A percentile compares a stretch with the other conserved stretches of the same genome.
These are phyloP conservation scores for Enteromius viviparus DNA, from an alignment of 2,797 vertebrate genomes.

Conservation along the genomic window DNA sequence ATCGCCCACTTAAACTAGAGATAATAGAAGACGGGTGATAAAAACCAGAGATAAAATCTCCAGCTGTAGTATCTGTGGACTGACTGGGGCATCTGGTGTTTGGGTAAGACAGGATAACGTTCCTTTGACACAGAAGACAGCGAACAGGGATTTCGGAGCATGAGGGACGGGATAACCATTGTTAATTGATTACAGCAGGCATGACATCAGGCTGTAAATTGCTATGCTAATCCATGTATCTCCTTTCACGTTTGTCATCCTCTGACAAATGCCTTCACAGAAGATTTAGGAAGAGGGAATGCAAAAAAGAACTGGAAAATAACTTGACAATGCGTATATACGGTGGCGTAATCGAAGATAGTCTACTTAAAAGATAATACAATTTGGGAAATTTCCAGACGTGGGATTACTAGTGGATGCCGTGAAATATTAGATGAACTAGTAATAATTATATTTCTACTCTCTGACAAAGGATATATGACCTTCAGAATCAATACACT, in stretches of 20 bases:
- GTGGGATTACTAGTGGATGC: not conserved
- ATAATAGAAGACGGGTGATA: not conserved
- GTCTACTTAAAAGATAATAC: conserved; percentile 5
- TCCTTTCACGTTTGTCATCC: conserved; percentile 48
- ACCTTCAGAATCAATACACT: conserved; percentile 3
- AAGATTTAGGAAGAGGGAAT: conserved; percentile 16
- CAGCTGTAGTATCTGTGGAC: conserved; percentile 31
- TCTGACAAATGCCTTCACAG: conserved; percentile 49
- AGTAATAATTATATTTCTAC: not conserved
- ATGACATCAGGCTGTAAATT: conserved; percentile 47
- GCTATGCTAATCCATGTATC: conserved; percentile 58
- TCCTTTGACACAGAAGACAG: conserved; percentile 32
- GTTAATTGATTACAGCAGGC: conserved; percentile 54
- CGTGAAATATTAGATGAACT: conserved; percentile 13
- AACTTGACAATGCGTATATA: conserved; percentile 10
- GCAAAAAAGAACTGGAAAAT: conserved; percentile 26
- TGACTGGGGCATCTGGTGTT: conserved; percentile 40
- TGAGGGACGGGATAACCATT: conserved; percentile 29
- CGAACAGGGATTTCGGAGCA: conserved; percentile 31
- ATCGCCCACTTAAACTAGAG: conserved; percentile 1
- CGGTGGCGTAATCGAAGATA: not conserved
- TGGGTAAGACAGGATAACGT: conserved; percentile 40
- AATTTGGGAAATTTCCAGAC: not conserved
- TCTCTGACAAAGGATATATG: not conserved
- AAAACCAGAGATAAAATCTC: conserved; percentile 34